Conservation (phyloP, 2,888 invertebrate genomes). For the Neoascia interrupta region DNA sequence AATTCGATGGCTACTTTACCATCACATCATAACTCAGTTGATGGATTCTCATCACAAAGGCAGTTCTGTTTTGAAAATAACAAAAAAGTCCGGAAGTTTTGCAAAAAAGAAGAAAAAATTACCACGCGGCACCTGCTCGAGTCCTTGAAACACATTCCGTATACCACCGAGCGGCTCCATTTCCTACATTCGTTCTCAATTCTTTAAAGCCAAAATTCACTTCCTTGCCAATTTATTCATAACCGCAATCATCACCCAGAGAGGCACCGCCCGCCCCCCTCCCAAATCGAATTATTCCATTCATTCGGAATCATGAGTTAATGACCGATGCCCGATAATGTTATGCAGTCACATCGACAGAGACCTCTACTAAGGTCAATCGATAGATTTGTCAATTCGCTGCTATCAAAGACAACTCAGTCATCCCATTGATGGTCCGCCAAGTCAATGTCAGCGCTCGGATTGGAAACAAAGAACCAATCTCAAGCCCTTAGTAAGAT, state of each 20-base stretch:
- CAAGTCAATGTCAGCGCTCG: constrained; percentile 35
- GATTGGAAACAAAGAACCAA: constrained; percentile 22
- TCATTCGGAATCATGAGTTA: constrained; percentile 48
- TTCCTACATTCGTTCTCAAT: constrained; percentile 62
- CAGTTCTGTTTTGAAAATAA: neutral
- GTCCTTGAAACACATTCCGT: constrained; percentile 54
- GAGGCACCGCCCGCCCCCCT: neutral
- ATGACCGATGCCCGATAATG: constrained; percentile 56
- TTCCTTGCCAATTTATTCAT: constrained; percentile 55
- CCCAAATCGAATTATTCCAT: constrained; percentile 27
- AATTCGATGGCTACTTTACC: neutral
- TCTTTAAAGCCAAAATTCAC: constrained; percentile 54
- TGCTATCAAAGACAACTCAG: constrained; percentile 3
- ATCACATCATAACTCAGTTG: constrained; percentile 34
- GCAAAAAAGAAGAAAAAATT: constrained; percentile 22
- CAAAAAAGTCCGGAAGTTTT: constrained; percentile 40
- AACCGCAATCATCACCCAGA: constrained; percentile 11
- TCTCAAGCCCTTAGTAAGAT: constrained; percentile 4
- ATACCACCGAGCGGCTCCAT: constrained; percentile 23
- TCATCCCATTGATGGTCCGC: neutral
- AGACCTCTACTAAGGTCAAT: constrained; percentile 63
- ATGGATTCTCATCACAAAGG: neutral
- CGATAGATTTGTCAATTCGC: constrained; percentile 25
- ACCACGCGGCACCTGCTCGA: constrained; percentile 1
- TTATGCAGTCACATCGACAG: constrained; percentile 28